Conservation (phyloP, 2,797 vertebrate species). For the Lutjanus argentimaculatus region DNA sequence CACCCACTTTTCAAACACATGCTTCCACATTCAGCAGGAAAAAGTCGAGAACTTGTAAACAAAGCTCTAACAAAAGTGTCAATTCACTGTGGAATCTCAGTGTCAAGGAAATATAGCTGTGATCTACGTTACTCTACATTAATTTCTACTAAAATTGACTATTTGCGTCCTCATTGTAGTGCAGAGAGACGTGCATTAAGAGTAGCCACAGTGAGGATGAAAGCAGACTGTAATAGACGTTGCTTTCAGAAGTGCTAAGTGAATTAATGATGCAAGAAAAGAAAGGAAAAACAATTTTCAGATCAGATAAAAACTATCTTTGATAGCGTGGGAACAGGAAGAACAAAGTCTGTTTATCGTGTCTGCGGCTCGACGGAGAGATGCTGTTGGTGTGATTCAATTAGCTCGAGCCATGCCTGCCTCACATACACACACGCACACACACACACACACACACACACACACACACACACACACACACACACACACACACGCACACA, state of each 20-base stretch:
- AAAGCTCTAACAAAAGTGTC: neutral
- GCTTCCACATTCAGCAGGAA: neutral
- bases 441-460: constrained; percentile 12
- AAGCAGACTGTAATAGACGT: constrained; percentile 9
- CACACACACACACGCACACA: no score
- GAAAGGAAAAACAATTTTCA: constrained; percentile 36
- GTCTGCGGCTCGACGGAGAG: constrained; percentile 17
- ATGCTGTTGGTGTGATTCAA: constrained; percentile 53
- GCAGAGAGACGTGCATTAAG: neutral
- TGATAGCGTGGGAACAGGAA: constrained; percentile 61
- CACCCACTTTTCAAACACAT: neutral
- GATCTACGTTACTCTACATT: neutral
- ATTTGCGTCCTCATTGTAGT: neutral
- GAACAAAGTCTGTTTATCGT: constrained; percentile 55
- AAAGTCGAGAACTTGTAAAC: neutral
- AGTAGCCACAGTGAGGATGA: neutral
- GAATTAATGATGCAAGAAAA: constrained; percentile 54
- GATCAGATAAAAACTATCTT: constrained; percentile 47
- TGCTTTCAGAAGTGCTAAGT: constrained; percentile 23
- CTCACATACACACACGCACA: constrained; percentile 25
- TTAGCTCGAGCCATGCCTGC: constrained; percentile 21
- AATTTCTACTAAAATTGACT: neutral
- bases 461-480: constrained; percentile 41
- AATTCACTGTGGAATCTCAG: neutral
- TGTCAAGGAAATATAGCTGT: neutral